Evolutionary conservation across 1,140 invertebrate species (phyloP), one percentile per base, ranked within the genome.

Genomic region (Papilio dardanus): DNA sequence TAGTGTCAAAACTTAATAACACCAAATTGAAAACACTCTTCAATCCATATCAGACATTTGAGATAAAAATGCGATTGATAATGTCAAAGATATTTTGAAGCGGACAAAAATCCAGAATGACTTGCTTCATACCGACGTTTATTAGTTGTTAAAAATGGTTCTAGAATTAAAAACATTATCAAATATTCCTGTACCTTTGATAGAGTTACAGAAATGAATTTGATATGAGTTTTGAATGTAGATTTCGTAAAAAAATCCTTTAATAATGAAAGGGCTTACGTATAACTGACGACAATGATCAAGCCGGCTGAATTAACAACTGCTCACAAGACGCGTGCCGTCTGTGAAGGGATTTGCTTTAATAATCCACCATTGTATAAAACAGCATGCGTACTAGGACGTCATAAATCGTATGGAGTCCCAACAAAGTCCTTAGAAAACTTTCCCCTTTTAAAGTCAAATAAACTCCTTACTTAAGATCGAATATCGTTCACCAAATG

Each of bases 401-500:
- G 10, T 69, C 67, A 69, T 69, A 69, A 69, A 40, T 62, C 30
- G 67, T 35, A 40, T 42, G 24, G 35, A 69, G n/a, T 14, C 35
- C 35, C 2, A 69, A 40, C 67, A 69, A 69, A 69, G 35, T 40
- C 2, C 33, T 40, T 42, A 40, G 19, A 69, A 21, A 69, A 37
- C 31, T 21, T 68, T 35, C 66, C 19, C 28, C 21, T 24, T 68
- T 37, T 40, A n/a, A n/a, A n/a, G 33, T 68, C 3, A 46, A 6
- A 1, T n/a, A n/a, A 16, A 16, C 16, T n/a, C n/a, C 1, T 5
- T 1, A 46, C 14, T n/a, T 4, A 16, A 5, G 42, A n/a, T 19
- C 16, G 42, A 46, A 46, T 46, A n/a, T 46, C 16, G 3, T n/a
- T n/a, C 16, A 46, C 16, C 16, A 46, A 40, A 3, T 2, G 12